Evolutionary conservation across 2,888 invertebrate genomes (phyloP), one percentile per base, ranked within the genome.

Genomic region (Drosophila kanekoi): DNA sequence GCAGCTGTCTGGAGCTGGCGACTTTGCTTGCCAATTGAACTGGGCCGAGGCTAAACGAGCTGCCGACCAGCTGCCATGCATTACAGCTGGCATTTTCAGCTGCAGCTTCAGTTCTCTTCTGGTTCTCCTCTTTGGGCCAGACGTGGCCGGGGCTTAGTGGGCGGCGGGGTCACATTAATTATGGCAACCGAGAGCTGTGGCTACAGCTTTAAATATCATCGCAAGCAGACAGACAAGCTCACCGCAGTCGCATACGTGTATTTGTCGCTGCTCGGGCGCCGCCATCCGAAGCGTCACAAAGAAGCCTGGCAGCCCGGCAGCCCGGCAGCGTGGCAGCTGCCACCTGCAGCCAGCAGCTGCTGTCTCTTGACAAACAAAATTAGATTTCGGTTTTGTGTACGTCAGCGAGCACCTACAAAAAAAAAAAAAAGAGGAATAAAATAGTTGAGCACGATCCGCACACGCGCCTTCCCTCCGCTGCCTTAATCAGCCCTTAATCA

Each of bases 321-420:
- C 53, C 18, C 20, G 43, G 18, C 32, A 52, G 11, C 18, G 28
- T 8, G 35, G 44, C 47, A 48, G 40, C 38, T 16, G 45, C 14
- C 44, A 45, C 32, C 52, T 23, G 23, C 23, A 23, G 53, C 35
- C 40, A 40, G 40, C 49, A 45, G 56, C 60, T 52, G 32, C 51
- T 65, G 65, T 64, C 68, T 63, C 76, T 74, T 72, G 77, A 81
- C 81, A 77, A 86, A 77, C 83, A 70, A 86, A 84, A 86, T 84
- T 84, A 75, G 87, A 86, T 86, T 84, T 86, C 44, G 87, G 83
- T 79, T 82, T 73, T 82, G 75, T 66, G 66, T 66, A 70, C 63
- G 81, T 80, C 70, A 67, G 61, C 51, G 58, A 65, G 51, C 44
- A 70, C 16, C 49, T 32, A 18, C 13, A 4, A 37, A 48, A 65